These are phyloP conservation scores for Plecturocebus donacophilus DNA, from an alignment of 2,113 vertebrate genomes.

Conservation along the genomic window DNA sequence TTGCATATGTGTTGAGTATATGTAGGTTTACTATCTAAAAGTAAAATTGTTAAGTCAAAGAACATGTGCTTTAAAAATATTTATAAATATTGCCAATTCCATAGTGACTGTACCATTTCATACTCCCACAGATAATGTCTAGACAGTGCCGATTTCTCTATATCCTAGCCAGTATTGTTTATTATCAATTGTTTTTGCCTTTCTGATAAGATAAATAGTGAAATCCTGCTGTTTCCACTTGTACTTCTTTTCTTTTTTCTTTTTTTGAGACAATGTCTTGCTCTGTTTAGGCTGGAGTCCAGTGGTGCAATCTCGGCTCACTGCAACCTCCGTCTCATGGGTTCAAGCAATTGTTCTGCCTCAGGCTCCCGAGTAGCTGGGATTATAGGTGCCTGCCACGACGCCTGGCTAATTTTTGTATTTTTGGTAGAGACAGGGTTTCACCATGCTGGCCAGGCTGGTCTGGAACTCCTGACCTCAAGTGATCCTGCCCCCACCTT, in stretches of 20 bases:
- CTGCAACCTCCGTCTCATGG: background rate
- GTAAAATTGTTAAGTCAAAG: conserved; percentile 41
- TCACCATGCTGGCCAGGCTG: background rate
- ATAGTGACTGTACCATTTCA: conserved; percentile 10
- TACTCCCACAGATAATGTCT: background rate
- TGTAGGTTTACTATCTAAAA: conserved; percentile 49
- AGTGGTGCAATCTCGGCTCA: background rate
- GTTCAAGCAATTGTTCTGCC: no score
- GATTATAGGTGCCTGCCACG: no score
- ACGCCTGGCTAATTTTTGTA: no score
- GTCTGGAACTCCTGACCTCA: no score
- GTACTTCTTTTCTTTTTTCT: no score
- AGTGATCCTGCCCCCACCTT: no score
- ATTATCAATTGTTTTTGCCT: conserved; percentile 7
- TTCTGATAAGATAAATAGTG: conserved; percentile 39
- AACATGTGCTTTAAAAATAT: conserved; percentile 40
- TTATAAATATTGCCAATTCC: conserved; percentile 42
- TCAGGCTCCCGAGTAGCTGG: no score
- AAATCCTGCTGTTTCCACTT: background rate
- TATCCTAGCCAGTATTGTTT: conserved; percentile 10
- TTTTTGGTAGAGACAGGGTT: no score
- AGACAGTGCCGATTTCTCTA: background rate
- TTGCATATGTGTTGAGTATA: conserved; percentile 19
- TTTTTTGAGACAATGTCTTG: background rate
- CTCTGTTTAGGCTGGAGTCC: background rate